These are phyloP conservation scores for Cetonia aurata DNA, from an alignment of 2,888 invertebrate genomes.

Conservation along the genomic window DNA sequence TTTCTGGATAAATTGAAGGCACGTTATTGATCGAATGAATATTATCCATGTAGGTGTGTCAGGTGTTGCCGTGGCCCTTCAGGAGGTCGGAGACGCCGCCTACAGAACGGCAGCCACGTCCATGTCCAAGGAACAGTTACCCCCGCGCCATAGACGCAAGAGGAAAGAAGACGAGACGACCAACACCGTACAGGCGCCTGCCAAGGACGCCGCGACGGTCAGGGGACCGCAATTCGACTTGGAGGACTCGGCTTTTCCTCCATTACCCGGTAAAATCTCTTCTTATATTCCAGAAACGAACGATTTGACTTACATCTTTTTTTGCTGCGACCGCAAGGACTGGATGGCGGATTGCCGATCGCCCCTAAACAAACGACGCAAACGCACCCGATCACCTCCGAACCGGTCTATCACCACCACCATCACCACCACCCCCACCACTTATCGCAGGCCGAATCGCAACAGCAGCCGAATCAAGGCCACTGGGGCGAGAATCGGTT, in stretches of 20 bases:
- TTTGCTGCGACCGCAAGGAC: conserved; percentile 9
- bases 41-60: conserved; percentile 18
- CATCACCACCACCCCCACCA: conserved; percentile 51
- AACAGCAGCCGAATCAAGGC: conserved; percentile 57
- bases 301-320: too few species aligned
- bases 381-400: conserved; percentile 58
- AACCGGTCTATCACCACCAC: conserved; percentile 55
- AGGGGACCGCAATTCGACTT: conserved; percentile 80
- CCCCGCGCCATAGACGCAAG: conserved; percentile 66
- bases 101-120: conserved; percentile 45
- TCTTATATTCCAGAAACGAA: too few species aligned
- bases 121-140: conserved; percentile 63
- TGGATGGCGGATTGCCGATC: conserved; percentile 44
- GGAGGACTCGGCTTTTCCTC: conserved; percentile 84
- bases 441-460: conserved; percentile 40
- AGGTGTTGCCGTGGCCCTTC: conserved; percentile 25
- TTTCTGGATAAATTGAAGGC: too few species aligned
- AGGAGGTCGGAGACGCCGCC: conserved; percentile 42
- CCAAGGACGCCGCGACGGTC: conserved; percentile 47
- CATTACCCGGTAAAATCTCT: conserved; percentile 74
- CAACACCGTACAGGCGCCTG: conserved; percentile 43
- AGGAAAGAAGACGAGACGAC: conserved; percentile 63
- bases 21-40: too few species aligned
- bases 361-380: conserved; percentile 52
- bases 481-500: conserved; percentile 75